phyloP scores from a whole-genome alignment of 2,113 vertebrate genomes.

The Heliornis fulica region DNA sequence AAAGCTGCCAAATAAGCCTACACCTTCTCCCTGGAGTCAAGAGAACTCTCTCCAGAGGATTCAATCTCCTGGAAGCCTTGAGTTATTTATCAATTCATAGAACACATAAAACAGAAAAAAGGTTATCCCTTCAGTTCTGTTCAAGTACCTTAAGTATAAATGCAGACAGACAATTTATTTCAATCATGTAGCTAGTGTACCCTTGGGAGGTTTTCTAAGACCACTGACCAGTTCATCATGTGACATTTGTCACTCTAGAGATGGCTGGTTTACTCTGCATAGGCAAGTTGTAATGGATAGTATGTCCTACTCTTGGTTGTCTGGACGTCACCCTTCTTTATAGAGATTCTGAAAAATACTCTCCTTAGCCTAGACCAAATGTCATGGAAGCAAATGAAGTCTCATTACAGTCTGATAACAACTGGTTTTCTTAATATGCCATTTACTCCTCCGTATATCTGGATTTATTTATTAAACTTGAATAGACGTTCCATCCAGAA shows the following conservation, averaged over 20 bases:
- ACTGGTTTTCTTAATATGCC: not conserved
- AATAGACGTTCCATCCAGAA: not conserved
- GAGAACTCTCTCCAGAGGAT: not conserved
- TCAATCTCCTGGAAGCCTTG: not conserved
- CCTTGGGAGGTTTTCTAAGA: not conserved
- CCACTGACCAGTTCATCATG: not conserved
- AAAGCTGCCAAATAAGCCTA: not conserved
- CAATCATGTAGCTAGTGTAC: not conserved
- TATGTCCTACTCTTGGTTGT: not conserved
- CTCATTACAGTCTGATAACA: not conserved
- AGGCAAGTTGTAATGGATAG: not conserved
- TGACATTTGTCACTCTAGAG: not conserved
- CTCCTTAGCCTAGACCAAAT: not conserved
- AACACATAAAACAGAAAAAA: not conserved
- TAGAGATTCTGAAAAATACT: not conserved
- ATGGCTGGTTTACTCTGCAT: not conserved
- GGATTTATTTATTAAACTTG: not conserved
- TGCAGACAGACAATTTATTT: not conserved
- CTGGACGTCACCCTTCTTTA: not conserved
- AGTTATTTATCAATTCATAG: not conserved
- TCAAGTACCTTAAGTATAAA: not conserved
- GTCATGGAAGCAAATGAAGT: not conserved
- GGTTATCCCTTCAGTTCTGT: accelerated
- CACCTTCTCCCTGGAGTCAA: not conserved
- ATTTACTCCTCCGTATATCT: not conserved